Conservation (phyloP, 2,113 vertebrate species). For the Cettia cetti region DNA sequence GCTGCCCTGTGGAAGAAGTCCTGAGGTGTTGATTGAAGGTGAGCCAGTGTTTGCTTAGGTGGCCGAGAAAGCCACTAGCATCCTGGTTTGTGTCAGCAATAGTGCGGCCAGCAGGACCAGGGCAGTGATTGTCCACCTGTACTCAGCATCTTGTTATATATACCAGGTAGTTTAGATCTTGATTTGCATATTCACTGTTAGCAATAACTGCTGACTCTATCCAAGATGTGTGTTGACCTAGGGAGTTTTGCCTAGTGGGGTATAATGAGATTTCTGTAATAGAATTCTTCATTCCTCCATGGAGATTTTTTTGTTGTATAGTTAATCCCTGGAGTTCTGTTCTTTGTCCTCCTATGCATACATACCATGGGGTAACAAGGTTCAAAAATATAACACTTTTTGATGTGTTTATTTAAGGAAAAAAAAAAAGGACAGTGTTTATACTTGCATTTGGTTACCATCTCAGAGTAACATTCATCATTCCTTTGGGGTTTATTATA, state of each 20-base stretch:
- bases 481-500: not conserved
- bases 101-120: not conserved
- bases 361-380: not conserved
- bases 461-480: not conserved
- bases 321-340: not conserved
- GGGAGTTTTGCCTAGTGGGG: not conserved
- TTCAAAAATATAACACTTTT: not conserved
- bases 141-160: not conserved
- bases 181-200: not conserved
- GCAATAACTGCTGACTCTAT: not conserved
- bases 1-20: not conserved
- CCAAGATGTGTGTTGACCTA: not conserved
- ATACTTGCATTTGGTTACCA: not conserved
- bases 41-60: not conserved
- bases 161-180: not conserved
- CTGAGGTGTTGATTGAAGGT: rapidly evolving
- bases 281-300: not conserved
- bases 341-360: not conserved
- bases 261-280: not conserved
- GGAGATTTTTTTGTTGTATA: not conserved
- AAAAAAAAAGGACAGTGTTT: not conserved
- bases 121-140: not conserved
- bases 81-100: not conserved
- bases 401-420: not conserved
- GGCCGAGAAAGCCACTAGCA: not conserved